Evolutionary conservation across 1,140 invertebrate species (phyloP).

Genomic region (Hesperophylax magnus): DNA sequence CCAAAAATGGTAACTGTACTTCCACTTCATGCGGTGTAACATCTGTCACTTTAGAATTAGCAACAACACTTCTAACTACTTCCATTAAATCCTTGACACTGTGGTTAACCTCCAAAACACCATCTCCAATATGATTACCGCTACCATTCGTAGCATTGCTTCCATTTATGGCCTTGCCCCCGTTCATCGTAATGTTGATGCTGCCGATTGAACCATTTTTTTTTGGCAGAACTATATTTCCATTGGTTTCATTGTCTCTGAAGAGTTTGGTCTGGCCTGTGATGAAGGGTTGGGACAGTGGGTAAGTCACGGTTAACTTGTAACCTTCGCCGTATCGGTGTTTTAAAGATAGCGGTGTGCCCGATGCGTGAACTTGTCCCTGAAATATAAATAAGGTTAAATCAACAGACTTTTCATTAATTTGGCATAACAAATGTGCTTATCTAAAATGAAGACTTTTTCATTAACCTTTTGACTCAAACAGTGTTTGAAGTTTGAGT

Average conservation of each 20-base stretch:
- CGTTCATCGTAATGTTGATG: constrained; percentile 33
- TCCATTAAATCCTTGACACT: constrained; percentile 64
- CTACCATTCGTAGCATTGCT: background rate
- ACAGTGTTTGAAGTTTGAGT: too few species aligned
- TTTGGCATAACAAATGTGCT: too few species aligned
- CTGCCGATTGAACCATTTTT: too few species aligned
- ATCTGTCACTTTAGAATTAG: constrained; percentile 67
- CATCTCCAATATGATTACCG: background rate
- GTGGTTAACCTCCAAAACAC: constrained; percentile 12
- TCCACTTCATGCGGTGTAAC: constrained; percentile 64
- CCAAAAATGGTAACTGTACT: constrained; percentile 71
- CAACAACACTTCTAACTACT: constrained; percentile 65
- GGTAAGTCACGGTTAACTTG: constrained; percentile 74
- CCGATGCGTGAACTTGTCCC: constrained; percentile 73
- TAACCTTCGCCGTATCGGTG: constrained; percentile 85
- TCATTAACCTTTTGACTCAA: too few species aligned
- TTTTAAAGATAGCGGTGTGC: constrained; percentile 81
- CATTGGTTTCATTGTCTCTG: constrained; percentile 19
- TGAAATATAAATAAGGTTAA: constrained; percentile 58
- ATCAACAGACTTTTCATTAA: too few species aligned
- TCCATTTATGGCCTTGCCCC: background rate
- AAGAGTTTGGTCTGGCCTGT: constrained; percentile 3
- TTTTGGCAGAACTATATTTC: background rate
- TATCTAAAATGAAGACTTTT: too few species aligned
- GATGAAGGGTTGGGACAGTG: constrained; percentile 43